Conservation (phyloP, 1,140 invertebrate genomes). For the Matsumurasca onukii region DNA sequence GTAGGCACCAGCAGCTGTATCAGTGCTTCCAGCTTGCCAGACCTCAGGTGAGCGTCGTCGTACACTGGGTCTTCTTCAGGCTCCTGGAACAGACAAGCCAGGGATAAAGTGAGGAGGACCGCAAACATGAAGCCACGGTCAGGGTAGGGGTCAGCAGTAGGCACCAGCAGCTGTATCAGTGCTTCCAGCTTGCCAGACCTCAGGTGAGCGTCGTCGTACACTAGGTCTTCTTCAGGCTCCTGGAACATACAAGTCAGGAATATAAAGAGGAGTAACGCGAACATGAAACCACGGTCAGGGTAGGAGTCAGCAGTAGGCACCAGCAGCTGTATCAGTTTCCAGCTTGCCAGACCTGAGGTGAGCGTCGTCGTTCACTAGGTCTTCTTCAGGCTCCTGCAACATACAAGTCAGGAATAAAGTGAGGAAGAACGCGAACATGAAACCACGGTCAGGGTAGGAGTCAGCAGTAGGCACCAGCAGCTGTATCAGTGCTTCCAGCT, state of each 20-base stretch:
- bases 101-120: too few relatives aligned
- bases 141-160: conserved; percentile 84
- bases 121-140: conserved; percentile 89
- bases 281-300: conserved; percentile 84
- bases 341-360: conserved; percentile 82
- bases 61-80: conserved; percentile 71
- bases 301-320: conserved; percentile 87
- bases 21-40: conserved; percentile 80
- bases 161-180: conserved; percentile 85
- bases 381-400: conserved; percentile 87
- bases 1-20: conserved; percentile 90
- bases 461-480: conserved; percentile 87
- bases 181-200: conserved; percentile 82
- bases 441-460: conserved; percentile 85
- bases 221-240: conserved; percentile 65
- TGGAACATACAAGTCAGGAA: conserved; percentile 90
- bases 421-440: conserved; percentile 90
- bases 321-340: conserved; percentile 86
- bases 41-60: conserved; percentile 82
- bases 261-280: conserved; percentile 92
- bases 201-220: conserved; percentile 85
- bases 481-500: conserved; percentile 81
- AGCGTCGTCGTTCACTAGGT: conserved; percentile 83
- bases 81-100: too few relatives aligned
- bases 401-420: conserved; percentile 89